These are phyloP conservation scores for Archivesica marissinica DNA, from an alignment of 1,140 invertebrate species.

Conservation along the genomic window DNA sequence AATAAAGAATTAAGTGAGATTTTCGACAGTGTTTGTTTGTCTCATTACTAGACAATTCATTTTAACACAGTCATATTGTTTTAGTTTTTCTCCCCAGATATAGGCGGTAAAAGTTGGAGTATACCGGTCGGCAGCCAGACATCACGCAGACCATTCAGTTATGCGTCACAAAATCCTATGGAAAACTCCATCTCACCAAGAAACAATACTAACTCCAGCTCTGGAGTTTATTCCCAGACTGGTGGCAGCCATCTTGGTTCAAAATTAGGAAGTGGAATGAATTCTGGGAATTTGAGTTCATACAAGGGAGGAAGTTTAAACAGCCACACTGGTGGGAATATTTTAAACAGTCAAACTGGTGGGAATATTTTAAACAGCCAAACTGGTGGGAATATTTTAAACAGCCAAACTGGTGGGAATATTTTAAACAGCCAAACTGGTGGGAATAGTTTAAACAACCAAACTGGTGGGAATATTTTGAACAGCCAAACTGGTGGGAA, in stretches of 20 bases:
- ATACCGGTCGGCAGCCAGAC: not conserved
- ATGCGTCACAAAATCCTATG: not conserved
- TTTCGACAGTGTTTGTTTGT: too few species aligned
- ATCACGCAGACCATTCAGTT: conserved; percentile 51
- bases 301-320: conserved; percentile 31
- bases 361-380: conserved; percentile 14
- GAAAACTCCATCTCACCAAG: conserved; percentile 39
- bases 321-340: not conserved
- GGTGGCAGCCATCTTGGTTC: conserved; percentile 16
- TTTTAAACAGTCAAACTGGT: not conserved
- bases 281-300: conserved; percentile 51
- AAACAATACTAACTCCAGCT: conserved; percentile 26
- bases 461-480: conserved; percentile 7
- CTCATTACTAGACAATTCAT: too few species aligned
- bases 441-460: not conserved
- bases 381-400: not conserved
- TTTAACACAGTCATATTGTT: conserved; percentile 4
- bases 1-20: too few species aligned
- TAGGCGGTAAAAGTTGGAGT: conserved; percentile 45
- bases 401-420: not conserved
- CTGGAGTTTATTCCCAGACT: conserved; percentile 40
- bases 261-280: conserved; percentile 44
- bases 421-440: conserved; percentile 11
- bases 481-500: conserved; percentile 8
- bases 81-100: conserved; percentile 47